Base-by-base conservation (phyloP, 2,888 invertebrate species). In the Ernsta delagoae region DNA sequence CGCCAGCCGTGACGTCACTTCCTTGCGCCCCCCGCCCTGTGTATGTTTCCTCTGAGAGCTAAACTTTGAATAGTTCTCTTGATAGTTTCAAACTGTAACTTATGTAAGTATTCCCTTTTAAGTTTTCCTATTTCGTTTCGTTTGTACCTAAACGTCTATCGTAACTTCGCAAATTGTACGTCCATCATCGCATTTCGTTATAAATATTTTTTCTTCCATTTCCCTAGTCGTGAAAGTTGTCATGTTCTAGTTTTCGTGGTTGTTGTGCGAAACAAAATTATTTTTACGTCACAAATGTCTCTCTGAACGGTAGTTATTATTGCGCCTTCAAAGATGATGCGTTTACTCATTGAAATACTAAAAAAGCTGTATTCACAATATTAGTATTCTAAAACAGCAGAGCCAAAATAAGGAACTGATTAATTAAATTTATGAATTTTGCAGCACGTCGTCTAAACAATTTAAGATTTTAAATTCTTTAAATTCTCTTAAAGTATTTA, bases 1-100 rank as follows among this genome's bases (percentile, higher is more conserved):
- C 90, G 90, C 82, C 88, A 87, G 87, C 79, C 81, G 83, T 89
- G 90, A 89, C 90, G 90, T 90, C 90, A 90, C 84, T 79, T 77
- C 78, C 75, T 79, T 77, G 78, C 74, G 71, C 72, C 78, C 78
- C 76, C 78, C 75, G 74, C 79, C 75, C 76, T 41, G 12, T 79
- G 79, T 74, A 74, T 76, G 75, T 80, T 84, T 84, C 83, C 83
- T 84, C 74, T 68, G 80, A 82, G 85, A 80, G 84, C 81, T 79
- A 82, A 84, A 83, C 83, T 86, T 82, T 75, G 78, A 83, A 83
- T 83, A 80, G 78, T 82, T 83, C 81, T 85, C 85, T 87, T 86
- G 83, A 88, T 89, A 87, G 85, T 89, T 88, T 79, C 71, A 78
- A 87, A 86, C 79, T 82, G 76, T 84, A 77, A 81, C 77, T 84